phyloP scores from a whole-genome alignment of 2,888 invertebrate genomes.

The Drosophila merina region DNA sequence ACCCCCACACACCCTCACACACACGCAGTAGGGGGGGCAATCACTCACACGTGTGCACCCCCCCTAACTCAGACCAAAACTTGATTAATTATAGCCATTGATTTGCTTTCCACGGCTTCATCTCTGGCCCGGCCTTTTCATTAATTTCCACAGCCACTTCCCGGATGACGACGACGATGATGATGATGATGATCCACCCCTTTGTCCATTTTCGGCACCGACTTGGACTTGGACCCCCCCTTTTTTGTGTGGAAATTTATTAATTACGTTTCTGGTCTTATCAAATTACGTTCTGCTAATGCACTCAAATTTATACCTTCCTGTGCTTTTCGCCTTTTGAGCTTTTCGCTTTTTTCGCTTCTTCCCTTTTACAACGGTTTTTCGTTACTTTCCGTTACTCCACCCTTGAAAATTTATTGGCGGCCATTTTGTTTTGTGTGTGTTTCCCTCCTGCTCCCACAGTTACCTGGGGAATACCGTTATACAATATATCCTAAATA shows the following conservation, averaged over 20 bases:
- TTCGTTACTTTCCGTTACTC: not conserved
- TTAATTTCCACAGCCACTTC: constrained; percentile 65
- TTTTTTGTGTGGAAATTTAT: constrained; percentile 75
- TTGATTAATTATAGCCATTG: constrained; percentile 79
- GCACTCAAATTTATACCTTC: constrained; percentile 80
- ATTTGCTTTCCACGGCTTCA: constrained; percentile 78
- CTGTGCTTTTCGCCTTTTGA: constrained; percentile 56
- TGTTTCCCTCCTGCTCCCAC: constrained; percentile 6
- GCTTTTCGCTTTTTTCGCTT: constrained; percentile 39
- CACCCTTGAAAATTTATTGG: constrained; percentile 63
- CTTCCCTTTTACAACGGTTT: constrained; percentile 41
- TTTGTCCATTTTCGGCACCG: constrained; percentile 23
- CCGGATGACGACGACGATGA: constrained; percentile 13
- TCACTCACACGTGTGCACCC: constrained; percentile 69
- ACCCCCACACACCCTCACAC: constrained; percentile 27
- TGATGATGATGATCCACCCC: constrained; percentile 27
- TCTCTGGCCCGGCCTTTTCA: constrained; percentile 55
- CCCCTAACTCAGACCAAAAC: constrained; percentile 55
- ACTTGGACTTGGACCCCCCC: not conserved
- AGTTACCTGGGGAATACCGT: constrained; percentile 16
- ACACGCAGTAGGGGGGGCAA: constrained; percentile 42
- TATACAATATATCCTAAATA: not conserved
- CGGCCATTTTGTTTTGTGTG: constrained; percentile 72
- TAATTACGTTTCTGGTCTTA: constrained; percentile 82
- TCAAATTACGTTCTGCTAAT: constrained; percentile 82